A percentile compares a stretch with the other conserved stretches of the same genome.
These are phyloP conservation scores for Aromia moschata DNA, from an alignment of 2,888 invertebrate species.

Conservation along the genomic window DNA sequence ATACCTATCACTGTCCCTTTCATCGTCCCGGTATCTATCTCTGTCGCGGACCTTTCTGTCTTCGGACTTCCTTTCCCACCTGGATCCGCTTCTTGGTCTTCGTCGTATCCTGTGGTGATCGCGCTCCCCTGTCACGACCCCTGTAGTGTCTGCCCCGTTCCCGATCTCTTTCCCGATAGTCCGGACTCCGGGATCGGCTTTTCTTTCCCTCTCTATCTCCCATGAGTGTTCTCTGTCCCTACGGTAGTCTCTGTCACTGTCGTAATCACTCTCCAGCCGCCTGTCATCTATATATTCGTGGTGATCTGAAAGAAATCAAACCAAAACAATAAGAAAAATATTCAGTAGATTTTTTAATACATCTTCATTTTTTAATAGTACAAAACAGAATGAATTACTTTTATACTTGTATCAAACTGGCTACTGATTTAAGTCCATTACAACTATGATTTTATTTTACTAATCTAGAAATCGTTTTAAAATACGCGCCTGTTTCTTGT, in stretches of 20 bases:
- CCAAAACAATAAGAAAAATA: too few species aligned
- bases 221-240: slow-evolving; percentile 35
- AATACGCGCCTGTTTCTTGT: too few species aligned
- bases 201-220: slow-evolving; percentile 48
- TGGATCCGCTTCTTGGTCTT: slow-evolving; percentile 56
- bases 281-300: slow-evolving; percentile 52
- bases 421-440: too few species aligned
- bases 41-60: slow-evolving; percentile 57
- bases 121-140: too few species aligned
- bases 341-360: too few species aligned
- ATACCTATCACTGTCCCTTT: slow-evolving; percentile 63
- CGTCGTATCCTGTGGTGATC: slow-evolving; percentile 54
- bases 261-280: slow-evolving; percentile 56
- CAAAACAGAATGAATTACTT: too few species aligned
- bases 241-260: slow-evolving; percentile 58
- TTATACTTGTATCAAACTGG: too few species aligned
- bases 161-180: slow-evolving; percentile 50
- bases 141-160: slow-evolving; percentile 52
- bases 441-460: too few species aligned
- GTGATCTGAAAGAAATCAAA: slow-evolving; percentile 48
- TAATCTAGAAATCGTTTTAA: too few species aligned
- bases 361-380: too few species aligned
- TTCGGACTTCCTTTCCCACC: slow-evolving; percentile 60
- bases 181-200: slow-evolving; percentile 53
- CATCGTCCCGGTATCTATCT: slow-evolving; percentile 60